Percentiles rank a stretch among this genome's conserved stretches.
Conservation (phyloP, 1,140 invertebrate species). For the Monochamus saltuarius region DNA sequence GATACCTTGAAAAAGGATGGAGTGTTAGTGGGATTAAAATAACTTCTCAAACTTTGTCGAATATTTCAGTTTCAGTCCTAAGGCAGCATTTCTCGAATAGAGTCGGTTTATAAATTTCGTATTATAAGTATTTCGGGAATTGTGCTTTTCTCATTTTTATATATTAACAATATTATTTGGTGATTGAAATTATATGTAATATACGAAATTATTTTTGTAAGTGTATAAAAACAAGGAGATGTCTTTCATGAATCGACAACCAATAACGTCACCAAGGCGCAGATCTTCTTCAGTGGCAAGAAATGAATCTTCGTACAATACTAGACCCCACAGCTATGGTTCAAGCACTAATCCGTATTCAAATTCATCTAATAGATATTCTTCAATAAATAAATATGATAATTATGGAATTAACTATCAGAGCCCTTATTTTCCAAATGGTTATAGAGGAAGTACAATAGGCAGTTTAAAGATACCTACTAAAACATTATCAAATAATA, state of each 20-base stretch:
- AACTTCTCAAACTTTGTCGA: constrained; percentile 2
- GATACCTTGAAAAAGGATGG: neutral
- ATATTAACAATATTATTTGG: neutral
- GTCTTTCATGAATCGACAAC: constrained; percentile 29
- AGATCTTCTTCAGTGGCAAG: constrained; percentile 38
- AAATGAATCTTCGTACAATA: constrained; percentile 41
- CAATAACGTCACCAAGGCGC: constrained; percentile 27
- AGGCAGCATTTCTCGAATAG: too few species aligned
- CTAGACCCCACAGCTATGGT: constrained; percentile 52
- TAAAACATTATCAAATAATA: constrained; percentile 42
- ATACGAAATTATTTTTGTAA: neutral
- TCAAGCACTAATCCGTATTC: constrained; percentile 25
- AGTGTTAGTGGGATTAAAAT: constrained; percentile 10
- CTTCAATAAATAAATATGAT: too few species aligned
- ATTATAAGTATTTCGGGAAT: too few species aligned
- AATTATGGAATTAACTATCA: constrained; percentile 42
- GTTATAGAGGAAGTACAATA: constrained; percentile 32
- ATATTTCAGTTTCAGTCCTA: too few species aligned
- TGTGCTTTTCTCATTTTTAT: too few species aligned
- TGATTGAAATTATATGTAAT: neutral
- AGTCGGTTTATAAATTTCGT: too few species aligned
- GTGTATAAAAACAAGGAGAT: constrained; percentile 1
- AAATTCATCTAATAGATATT: too few species aligned
- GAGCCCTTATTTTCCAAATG: constrained; percentile 48
- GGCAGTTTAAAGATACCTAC: constrained; percentile 47